Evolutionary conservation across 2,113 vertebrate genomes (phyloP), one percentile per base, ranked within the genome.

Genomic region (Quiscalus mexicanus): DNA sequence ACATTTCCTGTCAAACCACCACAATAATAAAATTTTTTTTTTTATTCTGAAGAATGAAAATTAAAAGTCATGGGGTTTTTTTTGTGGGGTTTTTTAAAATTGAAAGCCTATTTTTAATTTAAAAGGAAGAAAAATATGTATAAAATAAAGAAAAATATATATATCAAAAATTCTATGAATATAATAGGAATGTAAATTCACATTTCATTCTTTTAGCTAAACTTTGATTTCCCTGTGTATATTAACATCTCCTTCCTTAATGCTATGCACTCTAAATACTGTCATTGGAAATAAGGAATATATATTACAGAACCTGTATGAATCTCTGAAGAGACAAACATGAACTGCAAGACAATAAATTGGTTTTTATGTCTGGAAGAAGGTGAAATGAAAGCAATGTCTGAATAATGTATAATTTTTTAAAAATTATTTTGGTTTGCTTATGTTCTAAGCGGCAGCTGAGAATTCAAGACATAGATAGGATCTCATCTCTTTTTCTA

Each of bases 251-350:
- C 28, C 27, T 67, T 86, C 30, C 28, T 83, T 56, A 27, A 64
- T 0, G 0, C 2, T 68, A 12, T 35, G 23, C 16, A 65, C 71
- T 80, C 15, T 21, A 76, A 80, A 85, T 68, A 16, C 1, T 39
- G 3, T 80, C 3, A 24, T 10, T 56, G 9, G 33, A 87, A 64
- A 45, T 37, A 52, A 7, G 1, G 14, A 39, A 49, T 47, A 42
- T 12, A 7, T 37, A 28, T 45, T 59, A 27, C 3, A 21, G 20
- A 56, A 20, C 8, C 16, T 44, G 1, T 39, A 44, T 20, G 45
- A 39, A 44, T 42, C 23, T 84, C 39, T 41, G 23, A 28, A 80
- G 25, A 87, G 6, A 3, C 2, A 4, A 37, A 49, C 15, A 21
- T 76, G 15, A 78, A 82, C 7, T 35, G 27, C 21, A 90, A 82